phyloP scores from a whole-genome alignment of 2,113 vertebrate genomes.

The Opisthocomus hoazin region DNA sequence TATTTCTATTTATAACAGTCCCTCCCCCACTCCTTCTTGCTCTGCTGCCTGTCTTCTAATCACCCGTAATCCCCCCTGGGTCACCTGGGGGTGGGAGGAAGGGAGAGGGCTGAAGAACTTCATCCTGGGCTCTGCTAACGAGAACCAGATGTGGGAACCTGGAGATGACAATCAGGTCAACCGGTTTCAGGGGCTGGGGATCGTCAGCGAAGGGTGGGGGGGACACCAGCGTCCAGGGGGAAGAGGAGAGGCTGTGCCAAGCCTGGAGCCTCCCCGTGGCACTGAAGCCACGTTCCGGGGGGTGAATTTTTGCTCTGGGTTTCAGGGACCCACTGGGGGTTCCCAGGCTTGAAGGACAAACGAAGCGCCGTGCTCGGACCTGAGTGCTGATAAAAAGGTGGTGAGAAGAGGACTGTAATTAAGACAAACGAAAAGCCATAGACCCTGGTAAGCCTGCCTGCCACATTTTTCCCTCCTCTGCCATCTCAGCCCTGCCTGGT shows the following conservation, averaged over 20 bases:
- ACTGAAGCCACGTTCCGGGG: accelerated
- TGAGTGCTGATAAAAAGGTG: neutral
- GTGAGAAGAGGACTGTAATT: neutral
- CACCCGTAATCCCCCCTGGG: constrained; percentile 69
- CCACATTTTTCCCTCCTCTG: accelerated
- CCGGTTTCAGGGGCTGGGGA: constrained; percentile 7
- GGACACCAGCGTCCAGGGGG: neutral
- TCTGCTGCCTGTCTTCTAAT: constrained; percentile 59
- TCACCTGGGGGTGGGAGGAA: constrained; percentile 61
- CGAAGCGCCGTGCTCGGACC: neutral
- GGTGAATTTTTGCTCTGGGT: neutral
- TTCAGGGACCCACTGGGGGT: neutral
- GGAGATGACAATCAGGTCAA: constrained; percentile 52
- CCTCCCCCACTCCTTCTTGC: constrained; percentile 7
- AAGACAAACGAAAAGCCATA: accelerated
- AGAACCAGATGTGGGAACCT: constrained; percentile 78
- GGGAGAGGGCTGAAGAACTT: constrained; percentile 40
- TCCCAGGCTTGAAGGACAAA: neutral
- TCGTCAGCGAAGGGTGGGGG: neutral
- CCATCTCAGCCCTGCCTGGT: neutral
- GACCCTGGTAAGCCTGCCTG: neutral
- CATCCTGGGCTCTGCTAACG: constrained; percentile 69
- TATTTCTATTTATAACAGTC: constrained; percentile 73
- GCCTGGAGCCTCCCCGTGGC: neutral
- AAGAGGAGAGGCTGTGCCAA: neutral